phyloP scores from a whole-genome alignment of 1,140 invertebrate species.

The Drosophila sp. region DNA sequence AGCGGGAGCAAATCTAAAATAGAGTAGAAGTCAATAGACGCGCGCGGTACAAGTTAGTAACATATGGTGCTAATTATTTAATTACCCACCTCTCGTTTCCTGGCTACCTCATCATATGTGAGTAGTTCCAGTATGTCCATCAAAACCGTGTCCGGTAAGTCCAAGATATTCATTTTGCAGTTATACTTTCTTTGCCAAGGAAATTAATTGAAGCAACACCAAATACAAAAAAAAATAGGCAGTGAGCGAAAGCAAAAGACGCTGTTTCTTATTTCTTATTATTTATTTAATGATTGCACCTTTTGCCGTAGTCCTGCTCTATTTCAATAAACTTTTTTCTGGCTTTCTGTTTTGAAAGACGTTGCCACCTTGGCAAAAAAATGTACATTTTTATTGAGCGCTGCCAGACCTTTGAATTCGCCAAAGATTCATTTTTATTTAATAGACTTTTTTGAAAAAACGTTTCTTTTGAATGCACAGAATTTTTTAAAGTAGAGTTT shows the following conservation, averaged over 20 bases:
- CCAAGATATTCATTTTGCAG: conserved; percentile 84
- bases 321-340: too few species aligned
- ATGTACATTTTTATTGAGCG: conserved; percentile 24
- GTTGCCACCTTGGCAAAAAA: background rate
- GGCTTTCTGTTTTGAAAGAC: too few species aligned
- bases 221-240: conserved; percentile 11
- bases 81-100: conserved; percentile 90
- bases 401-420: background rate
- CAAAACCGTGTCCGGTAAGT: conserved; percentile 91
- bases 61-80: conserved; percentile 2
- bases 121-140: conserved; percentile 92
- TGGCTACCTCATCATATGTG: conserved; percentile 92
- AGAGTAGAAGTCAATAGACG: conserved; percentile 44
- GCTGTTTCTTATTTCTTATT: too few species aligned
- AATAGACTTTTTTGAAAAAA: too few species aligned
- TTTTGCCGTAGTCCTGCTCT: too few species aligned
- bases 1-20: conserved; percentile 90
- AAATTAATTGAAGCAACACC: conserved; percentile 5
- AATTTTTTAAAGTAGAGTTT: too few species aligned
- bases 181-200: background rate
- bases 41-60: conserved; percentile 5
- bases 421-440: too few species aligned
- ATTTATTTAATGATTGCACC: too few species aligned
- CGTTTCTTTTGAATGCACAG: too few species aligned
- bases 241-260: conserved; percentile 2